Conservation (phyloP, 2,113 vertebrate genomes). For the Emydocephalus ijimae region DNA sequence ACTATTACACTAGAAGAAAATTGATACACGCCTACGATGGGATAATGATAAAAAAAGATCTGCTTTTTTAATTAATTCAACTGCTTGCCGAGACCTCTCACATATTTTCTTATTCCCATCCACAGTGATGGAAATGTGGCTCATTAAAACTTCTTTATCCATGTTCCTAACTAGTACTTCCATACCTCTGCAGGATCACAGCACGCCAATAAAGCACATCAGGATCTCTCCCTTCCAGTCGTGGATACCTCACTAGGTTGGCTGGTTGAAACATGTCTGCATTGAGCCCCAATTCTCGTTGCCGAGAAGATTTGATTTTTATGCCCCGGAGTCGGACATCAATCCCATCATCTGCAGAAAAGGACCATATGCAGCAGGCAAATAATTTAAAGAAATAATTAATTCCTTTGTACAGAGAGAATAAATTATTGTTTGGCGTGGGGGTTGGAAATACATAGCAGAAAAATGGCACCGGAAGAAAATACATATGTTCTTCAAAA, state of each 20-base stretch:
- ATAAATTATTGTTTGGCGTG: neutral
- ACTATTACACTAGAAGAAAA: neutral
- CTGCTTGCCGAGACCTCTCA: neutral
- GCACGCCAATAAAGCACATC: constrained; percentile 90
- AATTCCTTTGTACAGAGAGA: neutral
- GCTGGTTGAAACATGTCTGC: constrained; percentile 92
- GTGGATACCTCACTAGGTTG: constrained; percentile 93
- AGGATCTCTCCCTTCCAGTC: constrained; percentile 88
- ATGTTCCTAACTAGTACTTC: neutral
- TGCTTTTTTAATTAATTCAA: neutral
- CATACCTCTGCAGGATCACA: constrained; percentile 87
- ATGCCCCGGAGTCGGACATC: constrained; percentile 92
- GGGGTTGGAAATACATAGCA: neutral
- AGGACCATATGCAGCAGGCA: rapidly evolving
- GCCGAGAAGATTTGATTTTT: constrained; percentile 94
- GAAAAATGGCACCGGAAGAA: neutral
- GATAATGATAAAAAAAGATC: neutral
- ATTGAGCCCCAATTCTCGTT: constrained; percentile 89
- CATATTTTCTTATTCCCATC: neutral
- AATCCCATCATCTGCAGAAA: constrained; percentile 86
- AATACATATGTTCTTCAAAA: neutral
- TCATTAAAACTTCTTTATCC: neutral
- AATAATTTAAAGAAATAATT: rapidly evolving
- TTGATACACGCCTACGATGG: neutral
- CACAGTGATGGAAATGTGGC: neutral